A percentile compares a stretch with the other conserved stretches of the same genome.
Conservation (phyloP, 2,888 invertebrate species). For the Dermolepida albohirtum region DNA sequence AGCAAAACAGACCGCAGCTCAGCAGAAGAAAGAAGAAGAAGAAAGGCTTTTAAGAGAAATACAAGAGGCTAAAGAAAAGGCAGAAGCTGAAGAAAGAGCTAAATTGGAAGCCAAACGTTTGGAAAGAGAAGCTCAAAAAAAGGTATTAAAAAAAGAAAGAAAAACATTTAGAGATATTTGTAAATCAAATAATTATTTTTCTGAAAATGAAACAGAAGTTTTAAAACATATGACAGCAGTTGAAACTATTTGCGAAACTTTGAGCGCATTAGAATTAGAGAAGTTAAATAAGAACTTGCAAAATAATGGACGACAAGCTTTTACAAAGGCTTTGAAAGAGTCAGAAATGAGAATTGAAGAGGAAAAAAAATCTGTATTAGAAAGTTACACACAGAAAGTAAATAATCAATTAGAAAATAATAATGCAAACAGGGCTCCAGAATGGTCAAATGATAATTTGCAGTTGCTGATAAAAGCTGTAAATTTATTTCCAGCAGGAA, state of each 20-base stretch:
- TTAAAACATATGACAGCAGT: slow-evolving; percentile 90
- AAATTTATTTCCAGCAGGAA: slow-evolving; percentile 97
- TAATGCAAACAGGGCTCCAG: slow-evolving; percentile 68
- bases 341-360: slow-evolving; percentile 82
- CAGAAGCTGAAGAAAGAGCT: slow-evolving; percentile 85
- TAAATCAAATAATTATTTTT: slow-evolving; percentile 86
- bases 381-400: slow-evolving; percentile 67
- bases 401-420: slow-evolving; percentile 61
- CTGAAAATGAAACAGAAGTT: slow-evolving; percentile 76
- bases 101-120: slow-evolving; percentile 84
- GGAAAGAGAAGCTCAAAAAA: slow-evolving; percentile 87
- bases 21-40: slow-evolving; percentile 86
- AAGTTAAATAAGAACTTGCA: slow-evolving; percentile 79
- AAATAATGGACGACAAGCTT: slow-evolving; percentile 73
- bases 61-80: slow-evolving; percentile 79
- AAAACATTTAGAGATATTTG: slow-evolving; percentile 83
- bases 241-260: slow-evolving; percentile 89
- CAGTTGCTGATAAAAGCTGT: slow-evolving; percentile 96
- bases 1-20: slow-evolving; percentile 86
- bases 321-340: slow-evolving; percentile 75
- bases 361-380: slow-evolving; percentile 75
- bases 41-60: slow-evolving; percentile 81
- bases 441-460: slow-evolving; percentile 88
- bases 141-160: slow-evolving; percentile 86
- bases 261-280: slow-evolving; percentile 79